Evolutionary conservation across 2,888 invertebrate species (phyloP).

Genomic region (Myopa tessellatipennis): DNA sequence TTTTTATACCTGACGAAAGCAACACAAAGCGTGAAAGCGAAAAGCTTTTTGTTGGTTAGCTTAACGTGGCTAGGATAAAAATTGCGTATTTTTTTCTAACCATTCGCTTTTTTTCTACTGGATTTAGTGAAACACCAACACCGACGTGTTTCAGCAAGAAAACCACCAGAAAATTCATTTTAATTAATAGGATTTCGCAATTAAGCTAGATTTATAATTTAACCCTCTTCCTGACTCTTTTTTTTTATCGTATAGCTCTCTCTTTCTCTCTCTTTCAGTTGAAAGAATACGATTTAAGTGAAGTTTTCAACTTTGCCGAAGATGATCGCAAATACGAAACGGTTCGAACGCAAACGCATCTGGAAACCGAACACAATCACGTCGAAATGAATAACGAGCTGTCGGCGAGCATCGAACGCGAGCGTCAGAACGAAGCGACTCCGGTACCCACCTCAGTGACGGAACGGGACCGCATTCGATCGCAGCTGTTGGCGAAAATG

Average conservation of each 20-base stretch:
- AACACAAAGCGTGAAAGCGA: too few species aligned
- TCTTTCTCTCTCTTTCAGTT: slow-evolving; percentile 70
- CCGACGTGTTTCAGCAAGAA: too few species aligned
- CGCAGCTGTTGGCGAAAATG: slow-evolving; percentile 66
- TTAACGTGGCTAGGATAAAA: too few species aligned
- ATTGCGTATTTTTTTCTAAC: too few species aligned
- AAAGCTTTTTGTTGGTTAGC: too few species aligned
- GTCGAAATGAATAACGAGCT: slow-evolving; percentile 80
- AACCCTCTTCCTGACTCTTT: too few species aligned
- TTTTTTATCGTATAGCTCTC: not conserved
- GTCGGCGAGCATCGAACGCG: slow-evolving; percentile 83
- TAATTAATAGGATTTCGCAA: too few species aligned
- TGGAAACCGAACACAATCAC: slow-evolving; percentile 67
- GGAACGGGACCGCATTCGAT: slow-evolving; percentile 68
- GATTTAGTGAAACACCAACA: too few species aligned
- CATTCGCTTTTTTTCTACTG: too few species aligned
- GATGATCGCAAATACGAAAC: slow-evolving; percentile 83
- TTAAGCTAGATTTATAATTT: too few species aligned
- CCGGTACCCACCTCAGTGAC: slow-evolving; percentile 67
- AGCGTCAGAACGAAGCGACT: slow-evolving; percentile 76
- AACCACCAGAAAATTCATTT: too few species aligned
- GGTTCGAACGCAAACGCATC: slow-evolving; percentile 69
- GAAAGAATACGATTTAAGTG: slow-evolving; percentile 87
- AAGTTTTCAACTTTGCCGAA: slow-evolving; percentile 85
- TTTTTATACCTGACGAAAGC: too few species aligned